These are phyloP conservation scores for Luscinia luscinia DNA, from an alignment of 2,797 vertebrate species.

Conservation along the genomic window DNA sequence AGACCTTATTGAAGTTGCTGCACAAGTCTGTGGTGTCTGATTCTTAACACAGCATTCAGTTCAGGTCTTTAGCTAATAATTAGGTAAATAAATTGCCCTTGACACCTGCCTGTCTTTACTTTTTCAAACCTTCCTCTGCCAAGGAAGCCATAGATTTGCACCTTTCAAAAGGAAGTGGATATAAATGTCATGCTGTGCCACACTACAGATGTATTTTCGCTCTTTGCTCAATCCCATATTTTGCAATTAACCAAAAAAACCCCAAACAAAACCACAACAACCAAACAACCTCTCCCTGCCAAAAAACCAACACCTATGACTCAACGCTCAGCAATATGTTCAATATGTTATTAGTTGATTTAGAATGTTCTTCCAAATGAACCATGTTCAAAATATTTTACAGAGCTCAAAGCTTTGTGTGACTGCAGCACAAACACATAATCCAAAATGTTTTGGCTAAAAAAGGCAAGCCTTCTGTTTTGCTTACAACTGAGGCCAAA, in stretches of 20 bases:
- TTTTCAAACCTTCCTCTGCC: neutral
- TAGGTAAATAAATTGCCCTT: neutral
- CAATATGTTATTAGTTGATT: neutral
- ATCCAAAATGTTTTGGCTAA: constrained; percentile 58
- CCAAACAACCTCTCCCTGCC: accelerated
- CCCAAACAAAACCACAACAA: accelerated
- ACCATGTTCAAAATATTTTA: constrained; percentile 36
- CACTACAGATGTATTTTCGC: neutral
- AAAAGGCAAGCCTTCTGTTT: constrained; percentile 54
- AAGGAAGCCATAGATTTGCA: neutral
- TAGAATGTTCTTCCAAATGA: neutral
- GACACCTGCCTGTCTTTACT: neutral
- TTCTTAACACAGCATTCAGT: neutral
- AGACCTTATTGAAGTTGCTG: neutral
- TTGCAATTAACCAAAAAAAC: neutral
- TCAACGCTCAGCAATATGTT: neutral
- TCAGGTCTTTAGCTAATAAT: neutral
- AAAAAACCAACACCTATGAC: neutral
- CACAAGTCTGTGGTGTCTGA: neutral
- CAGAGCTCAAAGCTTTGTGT: constrained; percentile 19
- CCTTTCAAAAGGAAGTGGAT: neutral
- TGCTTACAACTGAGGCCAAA: constrained; percentile 45
- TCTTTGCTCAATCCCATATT: neutral
- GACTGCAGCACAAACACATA: constrained; percentile 12
- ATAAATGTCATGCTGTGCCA: neutral